phyloP scores from a whole-genome alignment of 2,888 invertebrate genomes.

The Atrina japonica region DNA sequence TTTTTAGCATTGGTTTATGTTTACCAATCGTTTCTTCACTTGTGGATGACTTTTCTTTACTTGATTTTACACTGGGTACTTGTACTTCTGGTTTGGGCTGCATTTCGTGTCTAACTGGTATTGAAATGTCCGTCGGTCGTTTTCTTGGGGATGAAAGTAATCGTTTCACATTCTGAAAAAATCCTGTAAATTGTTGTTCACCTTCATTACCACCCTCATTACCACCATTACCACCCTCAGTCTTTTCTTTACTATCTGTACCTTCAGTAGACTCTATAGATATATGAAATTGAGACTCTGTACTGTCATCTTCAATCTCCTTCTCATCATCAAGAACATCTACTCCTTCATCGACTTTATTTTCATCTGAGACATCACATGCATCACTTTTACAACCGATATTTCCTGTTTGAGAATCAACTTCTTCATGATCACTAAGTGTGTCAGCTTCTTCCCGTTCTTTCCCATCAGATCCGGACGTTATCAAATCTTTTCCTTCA shows the following conservation, averaged over 20 bases:
- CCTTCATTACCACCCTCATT: too few relatives aligned
- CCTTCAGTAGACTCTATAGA: conserved; percentile 55
- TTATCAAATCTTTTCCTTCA: neutral
- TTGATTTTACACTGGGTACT: too few relatives aligned
- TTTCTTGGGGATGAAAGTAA: conserved; percentile 45
- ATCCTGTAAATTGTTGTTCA: conserved; percentile 10
- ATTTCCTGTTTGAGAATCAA: neutral
- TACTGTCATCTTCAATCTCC: conserved; percentile 45
- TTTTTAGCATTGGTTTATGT: too few relatives aligned
- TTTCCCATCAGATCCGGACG: neutral
- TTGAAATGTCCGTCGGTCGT: conserved; percentile 41
- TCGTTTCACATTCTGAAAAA: conserved; percentile 38
- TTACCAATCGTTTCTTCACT: too few relatives aligned
- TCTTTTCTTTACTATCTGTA: neutral
- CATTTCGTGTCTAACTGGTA: too few relatives aligned
- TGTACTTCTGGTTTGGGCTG: neutral
- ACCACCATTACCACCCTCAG: conserved; percentile 11
- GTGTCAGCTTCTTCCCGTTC: neutral
- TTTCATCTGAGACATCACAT: conserved; percentile 13
- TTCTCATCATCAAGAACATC: neutral
- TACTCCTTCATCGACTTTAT: conserved; percentile 7
- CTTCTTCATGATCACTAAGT: neutral
- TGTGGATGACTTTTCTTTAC: too few relatives aligned
- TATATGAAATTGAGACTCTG: conserved; percentile 63
- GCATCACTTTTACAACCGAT: neutral